Percentiles rank a stretch among this genome's conserved stretches.
phyloP scores from a whole-genome alignment of 2,888 invertebrate species.

The Coenonympha arcania region DNA sequence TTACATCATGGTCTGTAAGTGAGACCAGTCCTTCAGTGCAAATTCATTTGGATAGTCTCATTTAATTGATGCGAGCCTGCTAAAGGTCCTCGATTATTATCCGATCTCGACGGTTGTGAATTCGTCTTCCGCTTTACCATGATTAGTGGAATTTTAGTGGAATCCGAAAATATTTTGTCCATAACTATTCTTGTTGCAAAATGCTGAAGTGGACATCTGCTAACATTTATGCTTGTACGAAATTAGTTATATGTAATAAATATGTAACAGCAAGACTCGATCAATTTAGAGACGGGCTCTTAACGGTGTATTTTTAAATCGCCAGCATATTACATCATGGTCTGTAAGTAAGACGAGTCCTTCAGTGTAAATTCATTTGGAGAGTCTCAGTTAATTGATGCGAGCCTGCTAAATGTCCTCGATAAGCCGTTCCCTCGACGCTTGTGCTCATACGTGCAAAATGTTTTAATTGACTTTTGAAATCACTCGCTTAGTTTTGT shows the following conservation, averaged over 20 bases:
- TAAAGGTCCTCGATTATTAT: conserved; percentile 23
- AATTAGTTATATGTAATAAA: too few relatives aligned
- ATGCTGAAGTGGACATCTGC: too few relatives aligned
- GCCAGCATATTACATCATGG: background rate
- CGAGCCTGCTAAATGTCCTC: conserved; percentile 20
- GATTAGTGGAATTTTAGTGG: too few relatives aligned
- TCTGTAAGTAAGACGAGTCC: background rate
- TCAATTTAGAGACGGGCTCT: too few relatives aligned
- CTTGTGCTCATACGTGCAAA: conserved; percentile 22
- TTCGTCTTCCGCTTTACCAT: too few relatives aligned
- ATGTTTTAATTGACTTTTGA: conserved; percentile 25
- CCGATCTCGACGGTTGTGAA: conserved; percentile 18
- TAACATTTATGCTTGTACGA: too few relatives aligned
- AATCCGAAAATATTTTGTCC: too few relatives aligned
- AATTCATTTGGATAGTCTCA: conserved; percentile 12
- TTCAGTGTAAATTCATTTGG: conserved; percentile 10
- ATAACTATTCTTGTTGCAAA: too few relatives aligned
- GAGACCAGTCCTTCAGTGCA: background rate
- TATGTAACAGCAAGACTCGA: too few relatives aligned
- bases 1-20: background rate
- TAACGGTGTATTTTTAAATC: background rate
- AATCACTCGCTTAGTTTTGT: conserved; percentile 16
- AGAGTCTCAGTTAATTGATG: conserved; percentile 16
- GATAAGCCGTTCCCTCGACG: conserved; percentile 20
- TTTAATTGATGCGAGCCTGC: conserved; percentile 16